Base-by-base conservation (phyloP, 2,888 invertebrate genomes). In the Mythimna impura region DNA sequence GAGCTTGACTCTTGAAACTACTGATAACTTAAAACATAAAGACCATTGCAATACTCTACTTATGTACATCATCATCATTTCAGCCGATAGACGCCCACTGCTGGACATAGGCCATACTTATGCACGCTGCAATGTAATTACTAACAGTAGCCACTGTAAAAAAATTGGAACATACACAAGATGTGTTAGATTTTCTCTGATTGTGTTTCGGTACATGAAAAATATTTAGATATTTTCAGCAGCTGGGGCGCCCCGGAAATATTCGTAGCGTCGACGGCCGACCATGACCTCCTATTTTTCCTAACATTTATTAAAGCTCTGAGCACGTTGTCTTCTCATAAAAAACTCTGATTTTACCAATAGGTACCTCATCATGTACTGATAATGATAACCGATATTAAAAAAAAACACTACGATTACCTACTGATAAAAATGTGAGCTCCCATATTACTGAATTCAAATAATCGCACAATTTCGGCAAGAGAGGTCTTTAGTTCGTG, bases 241-340 rank as follows among this genome's bases (percentile, higher is more conserved):
- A 76, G 66, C 58, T 73, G 85, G 85, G 68, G 81, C 72, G 80
- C 81, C 76, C 78, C 90, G 83, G 82, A 88, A 91, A 92, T 91
- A 91, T 82, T 17, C 88, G 82, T 72, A 83, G 88, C 83, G 90
- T 67, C 76, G 74, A 80, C 52, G 86, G 9, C 87, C 89, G 93
- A 78, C 93, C 93, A 70, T 93, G 93, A 93, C 90, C 93, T 83
- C 87, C 71, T 87, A 86, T 75, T 78, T 89, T 91, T 81, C 84
- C 77, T 86, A 81, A 79, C 72, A 68, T 68, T 67, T 73, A 54
- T 57, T 66, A 72, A 68, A 68, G 50, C 61, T 71, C 57, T 25
- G 58, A 66, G n/a, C 78, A 63, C 43, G 61, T 57, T 68, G 52
- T 57, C 47, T 55, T 54, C n/a, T 43, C 55, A 68, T 63, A 20